A percentile compares a stretch with the other conserved stretches of the same genome.
Evolutionary conservation across 2,113 vertebrate species (phyloP).

Genomic region (Arvicanthis niloticus): DNA sequence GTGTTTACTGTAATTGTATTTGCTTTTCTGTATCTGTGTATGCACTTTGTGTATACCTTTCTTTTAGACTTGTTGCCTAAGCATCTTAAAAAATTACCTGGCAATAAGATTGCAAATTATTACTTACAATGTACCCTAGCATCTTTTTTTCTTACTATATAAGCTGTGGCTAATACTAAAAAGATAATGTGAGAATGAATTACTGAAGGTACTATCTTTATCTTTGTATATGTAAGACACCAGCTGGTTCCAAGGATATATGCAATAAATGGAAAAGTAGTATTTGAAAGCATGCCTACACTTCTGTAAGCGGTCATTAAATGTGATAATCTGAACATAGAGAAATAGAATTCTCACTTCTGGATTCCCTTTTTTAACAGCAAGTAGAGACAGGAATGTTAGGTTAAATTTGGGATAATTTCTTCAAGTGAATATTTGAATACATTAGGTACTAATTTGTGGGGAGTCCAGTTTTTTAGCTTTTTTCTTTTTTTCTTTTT

Average conservation of each 20-base stretch:
- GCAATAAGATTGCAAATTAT: constrained; percentile 81
- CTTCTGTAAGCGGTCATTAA: constrained; percentile 85
- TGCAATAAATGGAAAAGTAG: constrained; percentile 84
- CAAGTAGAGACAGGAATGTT: constrained; percentile 65
- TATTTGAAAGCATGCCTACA: constrained; percentile 84
- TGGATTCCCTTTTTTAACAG: constrained; percentile 75
- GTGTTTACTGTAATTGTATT: constrained; percentile 89
- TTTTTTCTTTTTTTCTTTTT: constrained; percentile 78
- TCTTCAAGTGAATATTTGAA: constrained; percentile 75
- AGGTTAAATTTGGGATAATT: constrained; percentile 65
- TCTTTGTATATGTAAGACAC: constrained; percentile 86
- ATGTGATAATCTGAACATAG: constrained; percentile 73
- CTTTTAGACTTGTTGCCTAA: constrained; percentile 83
- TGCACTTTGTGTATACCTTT: constrained; percentile 89
- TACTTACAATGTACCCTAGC: constrained; percentile 81
- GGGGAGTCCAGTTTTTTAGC: constrained; percentile 77
- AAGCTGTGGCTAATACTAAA: constrained; percentile 79
- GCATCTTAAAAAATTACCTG: constrained; percentile 80
- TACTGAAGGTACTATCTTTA: constrained; percentile 84
- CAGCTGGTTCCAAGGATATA: constrained; percentile 81
- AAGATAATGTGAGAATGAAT: constrained; percentile 81
- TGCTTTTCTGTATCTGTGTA: constrained; percentile 87
- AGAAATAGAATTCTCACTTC: constrained; percentile 81
- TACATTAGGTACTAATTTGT: constrained; percentile 63
- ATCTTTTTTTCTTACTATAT: constrained; percentile 82